Evolutionary conservation across 2,888 invertebrate species (phyloP), one percentile per base, ranked within the genome.

Genomic region (Caenorhabditis imperialis): DNA sequence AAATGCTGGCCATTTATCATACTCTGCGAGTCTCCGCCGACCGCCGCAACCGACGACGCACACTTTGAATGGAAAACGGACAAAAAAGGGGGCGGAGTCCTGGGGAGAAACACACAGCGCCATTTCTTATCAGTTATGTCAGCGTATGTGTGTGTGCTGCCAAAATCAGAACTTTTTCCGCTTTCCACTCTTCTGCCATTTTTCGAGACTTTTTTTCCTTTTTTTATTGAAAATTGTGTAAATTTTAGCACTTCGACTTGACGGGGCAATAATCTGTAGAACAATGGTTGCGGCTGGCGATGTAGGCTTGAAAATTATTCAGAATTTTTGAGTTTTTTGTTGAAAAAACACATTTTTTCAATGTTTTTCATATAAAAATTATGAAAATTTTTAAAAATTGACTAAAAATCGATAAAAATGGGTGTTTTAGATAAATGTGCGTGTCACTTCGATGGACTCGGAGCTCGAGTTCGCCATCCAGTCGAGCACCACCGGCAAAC

Each of bases 391-490:
- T 42, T 42, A 42, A 42, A 42, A 42, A 42, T 42, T 16, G 18
- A 10, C 8, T 12, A 47, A 14, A 47, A 23, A 47, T 20, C 47
- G 47, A 6, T 8, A 18, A 18, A 47, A 47, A 6, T 4, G 23
- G 23, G 25, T 47, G 7, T 47, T 47, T 25, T 25, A 90, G 90
- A 94, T 98, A 92, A 98, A 98, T 92, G 98, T 99, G 89, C 94
- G 98, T 91, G 99, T 99, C 92, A 97, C 96, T 90, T 98, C 98
- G 90, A 98, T 99, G 97, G 99, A 99, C 92, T 98, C 99, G 90
- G 99, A 99, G 92, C 92, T 99, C 93, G 98, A 99, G 92, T 99
- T 99, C 92, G 96, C 97, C 91, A 99, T 99, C 92, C 98, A 98
- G 92, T 94, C 94, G 90, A 96, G 94, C 89, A 99, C 99, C 88